These are phyloP conservation scores for Drosophila insularis DNA, from an alignment of 1,140 invertebrate species.

Conservation along the genomic window DNA sequence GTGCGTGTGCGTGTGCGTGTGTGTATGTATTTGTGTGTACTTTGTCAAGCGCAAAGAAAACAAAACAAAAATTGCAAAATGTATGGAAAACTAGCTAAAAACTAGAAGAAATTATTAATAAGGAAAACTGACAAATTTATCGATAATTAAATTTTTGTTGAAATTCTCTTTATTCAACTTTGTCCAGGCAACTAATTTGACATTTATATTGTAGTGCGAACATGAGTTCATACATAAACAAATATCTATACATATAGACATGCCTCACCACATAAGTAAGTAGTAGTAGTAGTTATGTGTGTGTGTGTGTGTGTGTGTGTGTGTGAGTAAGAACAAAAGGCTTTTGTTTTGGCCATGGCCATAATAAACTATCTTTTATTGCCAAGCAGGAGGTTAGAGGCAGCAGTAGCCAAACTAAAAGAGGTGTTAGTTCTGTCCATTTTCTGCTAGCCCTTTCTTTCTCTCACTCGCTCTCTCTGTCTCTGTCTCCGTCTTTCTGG, in stretches of 20 bases:
- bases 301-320: background rate
- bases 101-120: background rate
- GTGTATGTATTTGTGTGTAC: background rate
- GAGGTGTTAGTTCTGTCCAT: constrained; percentile 29
- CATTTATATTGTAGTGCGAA: background rate
- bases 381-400: constrained; percentile 9
- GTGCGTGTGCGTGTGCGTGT: background rate
- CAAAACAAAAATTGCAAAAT: background rate
- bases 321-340: constrained; percentile 40
- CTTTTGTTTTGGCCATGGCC: constrained; percentile 36
- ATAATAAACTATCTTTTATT: constrained; percentile 70
- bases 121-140: background rate
- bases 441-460: background rate
- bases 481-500: background rate
- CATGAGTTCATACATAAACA: background rate
- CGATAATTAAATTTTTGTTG: background rate
- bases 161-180: background rate
- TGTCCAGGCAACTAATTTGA: background rate
- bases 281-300: too few species aligned
- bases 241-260: background rate
- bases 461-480: background rate
- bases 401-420: background rate
- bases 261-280: background rate
- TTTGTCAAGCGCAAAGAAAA: constrained; percentile 6
- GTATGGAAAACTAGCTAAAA: background rate